These are phyloP conservation scores for Peribatodes rhomboidaria DNA, from an alignment of 2,888 invertebrate genomes.

Conservation along the genomic window DNA sequence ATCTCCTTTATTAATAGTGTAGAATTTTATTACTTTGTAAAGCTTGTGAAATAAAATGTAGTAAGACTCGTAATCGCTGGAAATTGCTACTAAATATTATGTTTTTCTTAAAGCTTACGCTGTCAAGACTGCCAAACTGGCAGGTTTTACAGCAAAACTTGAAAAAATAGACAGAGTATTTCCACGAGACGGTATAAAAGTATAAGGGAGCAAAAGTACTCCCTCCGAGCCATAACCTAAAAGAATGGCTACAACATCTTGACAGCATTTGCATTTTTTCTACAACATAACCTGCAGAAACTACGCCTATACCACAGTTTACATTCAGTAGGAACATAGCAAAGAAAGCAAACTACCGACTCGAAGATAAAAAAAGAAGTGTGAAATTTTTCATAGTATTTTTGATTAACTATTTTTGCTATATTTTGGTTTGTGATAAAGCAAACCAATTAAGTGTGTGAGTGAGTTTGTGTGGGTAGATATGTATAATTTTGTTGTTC, in stretches of 20 bases:
- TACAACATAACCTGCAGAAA: conserved; percentile 37
- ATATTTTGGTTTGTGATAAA: too few species aligned
- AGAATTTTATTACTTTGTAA: too few species aligned
- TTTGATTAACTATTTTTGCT: not conserved
- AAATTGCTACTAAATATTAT: not conserved
- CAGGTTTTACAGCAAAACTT: conserved; percentile 6
- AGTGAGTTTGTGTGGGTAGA: too few species aligned
- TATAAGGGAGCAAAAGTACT: conserved; percentile 28
- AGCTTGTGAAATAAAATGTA: too few species aligned
- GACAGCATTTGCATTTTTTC: conserved; percentile 39
- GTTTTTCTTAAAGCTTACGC: not conserved
- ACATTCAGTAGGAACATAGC: conserved; percentile 5
- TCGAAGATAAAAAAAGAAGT: too few species aligned
- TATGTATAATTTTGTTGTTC: too few species aligned
- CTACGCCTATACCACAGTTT: conserved; percentile 30
- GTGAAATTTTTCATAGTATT: too few species aligned
- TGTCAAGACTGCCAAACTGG: conserved; percentile 18
- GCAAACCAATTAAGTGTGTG: too few species aligned
- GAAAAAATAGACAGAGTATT: conserved; percentile 28
- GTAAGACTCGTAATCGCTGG: too few species aligned
- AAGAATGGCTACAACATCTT: conserved; percentile 37
- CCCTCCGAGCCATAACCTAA: conserved; percentile 31
- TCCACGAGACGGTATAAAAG: conserved; percentile 27
- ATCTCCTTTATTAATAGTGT: too few species aligned
- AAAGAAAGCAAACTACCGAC: too few species aligned